Percentiles rank a stretch among this genome's conserved stretches.
phyloP scores from a whole-genome alignment of 2,113 vertebrate species.

The Lepisosteus oculatus region DNA sequence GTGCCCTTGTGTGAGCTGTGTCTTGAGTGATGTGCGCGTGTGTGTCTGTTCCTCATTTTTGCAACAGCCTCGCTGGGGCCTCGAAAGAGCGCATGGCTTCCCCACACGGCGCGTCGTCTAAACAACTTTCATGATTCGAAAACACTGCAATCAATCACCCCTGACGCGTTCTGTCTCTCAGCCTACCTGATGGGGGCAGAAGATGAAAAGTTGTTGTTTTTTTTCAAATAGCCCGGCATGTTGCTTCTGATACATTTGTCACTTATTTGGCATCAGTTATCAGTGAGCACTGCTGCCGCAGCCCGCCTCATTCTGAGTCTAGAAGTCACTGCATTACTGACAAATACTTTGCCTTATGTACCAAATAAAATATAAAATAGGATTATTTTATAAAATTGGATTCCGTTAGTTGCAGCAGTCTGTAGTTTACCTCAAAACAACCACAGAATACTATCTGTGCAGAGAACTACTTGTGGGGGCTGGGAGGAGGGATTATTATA shows the following conservation, averaged over 20 bases:
- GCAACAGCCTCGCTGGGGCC: slow-evolving; percentile 13
- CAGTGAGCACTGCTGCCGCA: background rate
- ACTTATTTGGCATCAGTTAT: background rate
- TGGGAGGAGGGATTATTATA: too few species aligned
- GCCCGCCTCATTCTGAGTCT: background rate
- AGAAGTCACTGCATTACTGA: too few species aligned
- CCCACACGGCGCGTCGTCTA: background rate
- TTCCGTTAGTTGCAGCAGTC: too few species aligned
- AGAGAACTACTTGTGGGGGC: too few species aligned
- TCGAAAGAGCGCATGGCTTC: slow-evolving; percentile 8
- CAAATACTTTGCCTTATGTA: too few species aligned
- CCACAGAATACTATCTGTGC: too few species aligned
- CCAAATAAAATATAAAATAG: too few species aligned
- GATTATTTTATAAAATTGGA: too few species aligned
- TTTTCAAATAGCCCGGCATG: background rate
- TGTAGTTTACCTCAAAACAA: too few species aligned
- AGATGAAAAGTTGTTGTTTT: background rate
- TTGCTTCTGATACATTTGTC: background rate
- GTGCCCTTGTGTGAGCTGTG: too few species aligned
- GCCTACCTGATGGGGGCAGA: background rate
- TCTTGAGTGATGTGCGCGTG: background rate
- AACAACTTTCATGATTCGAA: background rate
- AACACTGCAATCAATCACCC: background rate
- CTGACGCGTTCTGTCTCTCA: background rate
- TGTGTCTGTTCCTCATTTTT: slow-evolving; percentile 7